phyloP scores from a whole-genome alignment of 1,140 invertebrate species.

The Cecropterus lyciades region DNA sequence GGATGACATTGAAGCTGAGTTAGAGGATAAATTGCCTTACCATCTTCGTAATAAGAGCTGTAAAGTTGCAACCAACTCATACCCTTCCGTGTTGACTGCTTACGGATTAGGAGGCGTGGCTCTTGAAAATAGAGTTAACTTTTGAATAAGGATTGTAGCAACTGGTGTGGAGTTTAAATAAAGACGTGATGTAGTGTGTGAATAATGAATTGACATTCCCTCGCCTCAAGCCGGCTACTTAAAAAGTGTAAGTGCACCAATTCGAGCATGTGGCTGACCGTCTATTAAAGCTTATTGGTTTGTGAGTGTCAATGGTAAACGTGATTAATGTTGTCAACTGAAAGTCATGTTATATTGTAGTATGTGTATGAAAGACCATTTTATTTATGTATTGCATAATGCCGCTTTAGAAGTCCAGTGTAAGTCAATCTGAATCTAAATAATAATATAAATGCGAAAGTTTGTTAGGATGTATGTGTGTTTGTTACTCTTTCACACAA shows the following conservation, averaged over 20 bases:
- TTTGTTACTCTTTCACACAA: too few relatives aligned
- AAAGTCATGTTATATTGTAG: background rate
- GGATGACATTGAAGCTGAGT: conserved; percentile 31
- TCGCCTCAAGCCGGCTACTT: conserved; percentile 10
- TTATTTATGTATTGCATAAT: too few relatives aligned
- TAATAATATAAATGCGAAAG: too few relatives aligned
- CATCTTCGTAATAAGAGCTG: conserved; percentile 6
- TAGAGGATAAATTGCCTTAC: conserved; percentile 21
- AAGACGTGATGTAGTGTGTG: conserved; percentile 38
- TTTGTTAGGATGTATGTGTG: too few relatives aligned
- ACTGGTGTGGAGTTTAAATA: conserved; percentile 26
- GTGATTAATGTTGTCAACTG: conserved; percentile 21
- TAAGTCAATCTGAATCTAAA: too few relatives aligned
- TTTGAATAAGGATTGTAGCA: background rate
- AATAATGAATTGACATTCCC: conserved; percentile 35
- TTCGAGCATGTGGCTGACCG: conserved; percentile 19
- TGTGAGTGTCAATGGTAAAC: conserved; percentile 14
- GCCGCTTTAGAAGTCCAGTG: too few relatives aligned
- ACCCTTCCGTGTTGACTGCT: conserved; percentile 33
- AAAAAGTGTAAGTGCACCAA: conserved; percentile 15
- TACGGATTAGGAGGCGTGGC: conserved; percentile 23
- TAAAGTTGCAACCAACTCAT: conserved; percentile 6
- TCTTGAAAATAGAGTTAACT: conserved; percentile 21
- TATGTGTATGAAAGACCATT: too few relatives aligned
- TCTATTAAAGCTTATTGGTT: conserved; percentile 21